Percentiles rank a stretch among this genome's conserved stretches.
Evolutionary conservation across 92 coral and sea anemone species (phyloP).

Genomic region (Epizoanthus ramosus): DNA sequence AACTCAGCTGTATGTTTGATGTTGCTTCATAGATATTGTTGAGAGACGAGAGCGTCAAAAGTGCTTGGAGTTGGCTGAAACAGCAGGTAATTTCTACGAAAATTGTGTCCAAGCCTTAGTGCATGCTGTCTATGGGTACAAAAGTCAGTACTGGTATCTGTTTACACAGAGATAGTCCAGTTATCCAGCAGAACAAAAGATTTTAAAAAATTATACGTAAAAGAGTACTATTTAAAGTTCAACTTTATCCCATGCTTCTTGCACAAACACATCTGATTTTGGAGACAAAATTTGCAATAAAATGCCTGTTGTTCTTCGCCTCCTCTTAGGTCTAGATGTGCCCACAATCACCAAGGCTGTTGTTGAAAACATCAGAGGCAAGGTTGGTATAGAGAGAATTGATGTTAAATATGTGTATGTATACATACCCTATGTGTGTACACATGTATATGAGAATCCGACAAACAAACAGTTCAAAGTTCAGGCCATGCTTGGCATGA

Average conservation of each 20-base stretch:
- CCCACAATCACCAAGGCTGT: constrained; percentile 95
- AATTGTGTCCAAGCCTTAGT: neutral
- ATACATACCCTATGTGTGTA: no score
- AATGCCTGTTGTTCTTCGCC: neutral
- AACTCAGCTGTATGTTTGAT: neutral
- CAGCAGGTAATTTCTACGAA: constrained; percentile 59
- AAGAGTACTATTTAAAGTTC: no score
- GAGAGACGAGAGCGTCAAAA: constrained; percentile 84
- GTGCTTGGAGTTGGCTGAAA: constrained; percentile 89
- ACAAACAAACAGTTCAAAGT: no score
- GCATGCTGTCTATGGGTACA: neutral
- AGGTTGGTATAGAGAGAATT: constrained; percentile 55
- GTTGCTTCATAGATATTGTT: constrained; percentile 65
- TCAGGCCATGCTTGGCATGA: no score
- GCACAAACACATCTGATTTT: no score
- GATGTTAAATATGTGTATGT: no score
- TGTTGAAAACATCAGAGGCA: constrained; percentile 96
- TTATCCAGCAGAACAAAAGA: no score
- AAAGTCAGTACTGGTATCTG: no score
- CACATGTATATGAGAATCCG: no score
- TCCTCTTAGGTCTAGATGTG: constrained; percentile 78
- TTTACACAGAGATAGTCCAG: no score
- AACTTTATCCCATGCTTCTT: no score
- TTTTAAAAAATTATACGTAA: no score
- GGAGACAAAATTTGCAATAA: neutral